Percentiles rank a stretch among this genome's conserved stretches.
Evolutionary conservation across 2,113 vertebrate species (phyloP).

Genomic region (Cairina moschata): DNA sequence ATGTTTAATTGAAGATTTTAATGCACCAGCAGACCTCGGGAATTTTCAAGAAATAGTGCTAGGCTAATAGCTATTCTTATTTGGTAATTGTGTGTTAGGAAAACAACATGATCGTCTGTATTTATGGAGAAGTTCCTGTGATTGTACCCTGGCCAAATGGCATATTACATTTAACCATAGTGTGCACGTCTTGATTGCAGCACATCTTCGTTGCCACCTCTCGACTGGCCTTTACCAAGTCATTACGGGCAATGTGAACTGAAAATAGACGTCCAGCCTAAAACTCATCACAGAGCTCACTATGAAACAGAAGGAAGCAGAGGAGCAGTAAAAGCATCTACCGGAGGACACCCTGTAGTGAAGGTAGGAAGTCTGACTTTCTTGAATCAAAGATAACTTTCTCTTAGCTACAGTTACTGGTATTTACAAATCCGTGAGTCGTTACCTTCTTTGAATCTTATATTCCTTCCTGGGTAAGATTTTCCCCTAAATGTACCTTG

Average conservation of each 20-base stretch:
- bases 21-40: background rate
- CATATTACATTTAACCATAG: background rate
- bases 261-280: conserved; percentile 97
- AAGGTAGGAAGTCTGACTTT: conserved; percentile 85
- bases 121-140: background rate
- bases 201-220: conserved; percentile 94
- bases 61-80: background rate
- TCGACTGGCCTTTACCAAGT: conserved; percentile 95
- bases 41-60: background rate
- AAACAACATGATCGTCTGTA: background rate
- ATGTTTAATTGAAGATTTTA: background rate
- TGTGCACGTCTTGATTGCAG: conserved; percentile 77
- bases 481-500: background rate
- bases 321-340: conserved; percentile 94
- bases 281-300: conserved; percentile 98
- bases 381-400: background rate
- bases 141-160: background rate
- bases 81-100: background rate
- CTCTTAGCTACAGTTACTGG: background rate
- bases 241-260: conserved; percentile 95
- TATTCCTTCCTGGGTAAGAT: background rate
- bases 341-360: conserved; percentile 94
- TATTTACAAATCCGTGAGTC: background rate
- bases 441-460: background rate
- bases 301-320: conserved; percentile 99